Evolutionary conservation across 2,797 vertebrate genomes (phyloP).

Genomic region (Siniperca undulata): DNA sequence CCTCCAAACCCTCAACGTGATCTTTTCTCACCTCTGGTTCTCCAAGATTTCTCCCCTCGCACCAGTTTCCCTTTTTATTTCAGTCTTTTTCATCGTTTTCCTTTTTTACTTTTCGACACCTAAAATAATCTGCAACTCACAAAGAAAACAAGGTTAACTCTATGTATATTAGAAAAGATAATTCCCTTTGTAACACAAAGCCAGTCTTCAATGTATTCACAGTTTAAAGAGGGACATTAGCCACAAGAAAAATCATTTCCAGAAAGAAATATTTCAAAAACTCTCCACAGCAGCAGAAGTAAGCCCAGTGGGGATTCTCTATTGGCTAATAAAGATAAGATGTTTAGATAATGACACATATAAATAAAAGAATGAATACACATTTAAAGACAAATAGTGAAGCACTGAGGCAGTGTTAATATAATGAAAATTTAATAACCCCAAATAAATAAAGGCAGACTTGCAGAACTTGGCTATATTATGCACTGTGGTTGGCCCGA

Average conservation of each 20-base stretch:
- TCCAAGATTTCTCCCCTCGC: conserved; percentile 31
- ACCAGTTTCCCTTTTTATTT: conserved; percentile 13
- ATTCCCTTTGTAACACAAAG: conserved; percentile 16
- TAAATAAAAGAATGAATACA: conserved; percentile 54
- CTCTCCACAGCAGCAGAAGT: conserved; percentile 48
- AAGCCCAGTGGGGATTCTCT: conserved; percentile 34
- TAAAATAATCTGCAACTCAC: neutral
- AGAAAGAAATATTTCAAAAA: conserved; percentile 25
- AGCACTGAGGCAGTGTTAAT: conserved; percentile 41
- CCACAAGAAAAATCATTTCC: conserved; percentile 5
- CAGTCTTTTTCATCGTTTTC: neutral
- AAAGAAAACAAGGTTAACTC: neutral
- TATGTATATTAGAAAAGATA: neutral
- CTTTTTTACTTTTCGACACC: conserved; percentile 10
- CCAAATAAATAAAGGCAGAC: conserved; percentile 70
- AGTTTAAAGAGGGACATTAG: conserved; percentile 13
- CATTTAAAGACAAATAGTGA: conserved; percentile 51
- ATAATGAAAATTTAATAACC: conserved; percentile 67
- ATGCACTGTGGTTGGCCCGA: conserved; percentile 60
- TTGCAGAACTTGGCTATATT: conserved; percentile 56
- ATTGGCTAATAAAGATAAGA: conserved; percentile 63
- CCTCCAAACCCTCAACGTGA: conserved; percentile 58
- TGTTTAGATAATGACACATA: conserved; percentile 60
- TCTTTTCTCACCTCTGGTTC: conserved; percentile 68
- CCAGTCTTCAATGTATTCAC: conserved; percentile 5